phyloP scores from a whole-genome alignment of 2,797 vertebrate genomes.

The Spea hammondii region DNA sequence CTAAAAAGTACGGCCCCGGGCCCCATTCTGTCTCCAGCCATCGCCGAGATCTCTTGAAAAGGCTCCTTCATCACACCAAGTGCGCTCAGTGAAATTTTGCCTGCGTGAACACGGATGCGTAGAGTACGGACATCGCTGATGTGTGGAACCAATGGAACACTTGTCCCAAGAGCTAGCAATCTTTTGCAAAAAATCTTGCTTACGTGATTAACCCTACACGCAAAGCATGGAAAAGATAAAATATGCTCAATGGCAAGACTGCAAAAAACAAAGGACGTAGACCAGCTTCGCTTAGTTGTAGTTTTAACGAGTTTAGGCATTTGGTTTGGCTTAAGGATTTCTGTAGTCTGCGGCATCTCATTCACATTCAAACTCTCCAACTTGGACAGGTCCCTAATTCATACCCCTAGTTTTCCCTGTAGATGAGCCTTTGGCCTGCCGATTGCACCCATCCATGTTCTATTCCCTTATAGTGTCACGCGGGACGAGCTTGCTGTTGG shows the following conservation, averaged over 20 bases:
- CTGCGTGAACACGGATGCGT: neutral
- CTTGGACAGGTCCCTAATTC: neutral
- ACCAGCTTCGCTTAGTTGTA: neutral
- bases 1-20: constrained; percentile 15
- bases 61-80: constrained; percentile 4
- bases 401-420: neutral
- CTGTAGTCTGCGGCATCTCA: neutral
- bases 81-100: neutral
- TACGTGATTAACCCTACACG: no score
- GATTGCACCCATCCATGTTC: neutral
- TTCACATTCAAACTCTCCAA: neutral
- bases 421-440: neutral
- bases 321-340: neutral
- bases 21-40: neutral
- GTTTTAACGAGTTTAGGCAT: no score
- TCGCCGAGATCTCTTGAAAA: constrained; percentile 19
- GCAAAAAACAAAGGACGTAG: neutral
- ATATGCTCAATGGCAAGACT: no score
- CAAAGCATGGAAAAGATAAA: no score
- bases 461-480: neutral
- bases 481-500: neutral
- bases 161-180: neutral
- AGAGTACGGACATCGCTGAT: neutral
- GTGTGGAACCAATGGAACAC: neutral
- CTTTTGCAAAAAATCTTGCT: neutral